phyloP scores from a whole-genome alignment of 1,140 invertebrate species.

The Dendrolimus punctatus region DNA sequence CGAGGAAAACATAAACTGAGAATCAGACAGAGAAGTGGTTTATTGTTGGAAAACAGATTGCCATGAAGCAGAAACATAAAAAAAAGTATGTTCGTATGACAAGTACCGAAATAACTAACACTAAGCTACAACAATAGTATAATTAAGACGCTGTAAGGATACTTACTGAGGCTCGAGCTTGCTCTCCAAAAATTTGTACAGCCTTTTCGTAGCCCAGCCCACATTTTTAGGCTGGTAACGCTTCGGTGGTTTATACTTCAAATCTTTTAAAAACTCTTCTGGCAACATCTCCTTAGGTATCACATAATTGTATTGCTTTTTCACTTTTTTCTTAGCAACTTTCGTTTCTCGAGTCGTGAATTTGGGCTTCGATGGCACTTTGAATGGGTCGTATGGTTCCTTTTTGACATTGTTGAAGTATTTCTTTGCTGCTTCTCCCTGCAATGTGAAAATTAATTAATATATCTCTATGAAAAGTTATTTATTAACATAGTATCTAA shows the following conservation, averaged over 20 bases:
- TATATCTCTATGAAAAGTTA: too few species aligned
- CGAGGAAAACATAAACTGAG: too few species aligned
- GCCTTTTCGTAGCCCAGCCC: constrained; percentile 47
- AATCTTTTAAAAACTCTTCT: constrained; percentile 36
- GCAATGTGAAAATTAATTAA: constrained; percentile 16
- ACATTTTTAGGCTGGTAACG: constrained; percentile 43
- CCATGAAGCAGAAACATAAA: too few species aligned
- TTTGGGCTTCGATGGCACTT: constrained; percentile 28
- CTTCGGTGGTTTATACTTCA: constrained; percentile 57
- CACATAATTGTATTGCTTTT: constrained; percentile 16
- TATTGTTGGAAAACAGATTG: too few species aligned
- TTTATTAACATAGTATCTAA: too few species aligned
- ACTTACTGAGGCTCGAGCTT: constrained; percentile 58
- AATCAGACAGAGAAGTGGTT: too few species aligned
- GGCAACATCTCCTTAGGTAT: constrained; percentile 28
- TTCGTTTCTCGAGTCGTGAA: constrained; percentile 4
- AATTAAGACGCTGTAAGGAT: background rate
- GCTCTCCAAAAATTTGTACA: constrained; percentile 54
- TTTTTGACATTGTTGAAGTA: constrained; percentile 19
- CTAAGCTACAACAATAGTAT: background rate
- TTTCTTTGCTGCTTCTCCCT: constrained; percentile 38
- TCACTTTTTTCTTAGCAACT: constrained; percentile 21
- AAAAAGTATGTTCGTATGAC: too few species aligned
- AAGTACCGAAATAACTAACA: too few species aligned
- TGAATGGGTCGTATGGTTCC: constrained; percentile 27